phyloP scores from a whole-genome alignment of 2,797 vertebrate genomes.

The Babyrousa celebensis region DNA sequence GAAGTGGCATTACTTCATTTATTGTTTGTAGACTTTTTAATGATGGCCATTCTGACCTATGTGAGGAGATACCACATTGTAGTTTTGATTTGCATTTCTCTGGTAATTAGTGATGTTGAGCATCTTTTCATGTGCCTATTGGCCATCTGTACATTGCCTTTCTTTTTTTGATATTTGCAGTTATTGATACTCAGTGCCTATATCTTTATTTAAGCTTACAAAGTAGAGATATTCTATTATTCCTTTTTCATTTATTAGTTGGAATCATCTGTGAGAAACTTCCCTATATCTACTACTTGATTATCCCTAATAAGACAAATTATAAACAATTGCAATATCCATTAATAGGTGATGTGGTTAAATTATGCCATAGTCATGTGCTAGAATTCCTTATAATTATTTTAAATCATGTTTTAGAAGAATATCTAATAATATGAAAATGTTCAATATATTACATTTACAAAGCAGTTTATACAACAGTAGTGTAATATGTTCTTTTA shows the following conservation, averaged over 20 bases:
- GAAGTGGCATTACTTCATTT: neutral
- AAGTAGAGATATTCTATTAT: conserved; percentile 54
- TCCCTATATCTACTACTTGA: neutral
- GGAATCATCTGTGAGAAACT: conserved; percentile 16
- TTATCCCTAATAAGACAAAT: conserved; percentile 58
- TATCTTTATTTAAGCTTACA: conserved; percentile 49
- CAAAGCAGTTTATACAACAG: conserved; percentile 70
- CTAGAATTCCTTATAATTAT: conserved; percentile 60
- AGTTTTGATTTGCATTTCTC: neutral
- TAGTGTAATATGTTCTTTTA: neutral
- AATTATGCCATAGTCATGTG: conserved; percentile 51
- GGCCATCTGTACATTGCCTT: neutral
- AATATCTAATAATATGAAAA: conserved; percentile 66
- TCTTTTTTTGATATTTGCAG: conserved; percentile 36
- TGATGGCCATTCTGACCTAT: neutral
- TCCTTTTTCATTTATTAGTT: conserved; percentile 64
- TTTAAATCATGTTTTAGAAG: conserved; percentile 68
- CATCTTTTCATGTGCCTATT: neutral
- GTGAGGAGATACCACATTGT: too few relatives aligned
- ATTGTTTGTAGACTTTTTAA: neutral
- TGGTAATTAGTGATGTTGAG: neutral
- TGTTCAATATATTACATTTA: conserved; percentile 70
- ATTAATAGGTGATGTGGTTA: conserved; percentile 45
- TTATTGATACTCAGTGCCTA: conserved; percentile 49
- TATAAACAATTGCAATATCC: conserved; percentile 59